Evolutionary conservation across 2,113 vertebrate species (phyloP), one percentile per base, ranked within the genome.

Genomic region (Phalacrocorax carbo): DNA sequence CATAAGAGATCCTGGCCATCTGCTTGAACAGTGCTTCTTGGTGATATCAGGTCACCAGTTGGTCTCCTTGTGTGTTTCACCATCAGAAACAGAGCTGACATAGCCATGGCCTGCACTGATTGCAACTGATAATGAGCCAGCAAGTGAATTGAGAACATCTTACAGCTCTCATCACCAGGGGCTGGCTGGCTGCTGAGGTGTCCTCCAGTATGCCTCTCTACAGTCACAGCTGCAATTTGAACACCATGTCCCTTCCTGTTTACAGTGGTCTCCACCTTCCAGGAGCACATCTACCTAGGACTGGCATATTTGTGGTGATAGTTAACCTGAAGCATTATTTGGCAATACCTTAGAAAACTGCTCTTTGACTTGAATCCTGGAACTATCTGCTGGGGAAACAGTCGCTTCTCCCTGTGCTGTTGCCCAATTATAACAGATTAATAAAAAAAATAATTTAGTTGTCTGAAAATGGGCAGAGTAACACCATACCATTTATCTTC

Each of bases 301-400:
- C 36, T 17, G 20, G 20, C 7, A 0, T 9, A 2, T 20, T 15
- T 81, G 23, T 3, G 2, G 6, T 7, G 23, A 19, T 4, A 8
- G 22, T 34, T 69, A 48, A 25, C 19, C 22, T 1, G 2, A 48
- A 60, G 42, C 32, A 30, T 61, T 30, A 1, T 11, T 18, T 0
- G 1, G 17, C 9, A 11, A 40, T 38, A 4, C 40, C 25, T 49
- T 54, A 36, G 72, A 25, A 84, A 86, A 38, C 36, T 52, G 51
- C 81, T 42, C 22, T 62, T 78, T 58, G 51, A 25, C 34, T 57
- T 8, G 1, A 72, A 49, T 25, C 32, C 17, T 81, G n/a, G 38
- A 48, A 11, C 18, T 32, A 1, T 40, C 60, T 55, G 36, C 81
- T 61, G 54, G 48, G 55, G 46, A 40, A 86, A 30, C 5, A 8